Conservation (phyloP, 2,888 invertebrate species). For the Cordylochernes scorpioides region DNA sequence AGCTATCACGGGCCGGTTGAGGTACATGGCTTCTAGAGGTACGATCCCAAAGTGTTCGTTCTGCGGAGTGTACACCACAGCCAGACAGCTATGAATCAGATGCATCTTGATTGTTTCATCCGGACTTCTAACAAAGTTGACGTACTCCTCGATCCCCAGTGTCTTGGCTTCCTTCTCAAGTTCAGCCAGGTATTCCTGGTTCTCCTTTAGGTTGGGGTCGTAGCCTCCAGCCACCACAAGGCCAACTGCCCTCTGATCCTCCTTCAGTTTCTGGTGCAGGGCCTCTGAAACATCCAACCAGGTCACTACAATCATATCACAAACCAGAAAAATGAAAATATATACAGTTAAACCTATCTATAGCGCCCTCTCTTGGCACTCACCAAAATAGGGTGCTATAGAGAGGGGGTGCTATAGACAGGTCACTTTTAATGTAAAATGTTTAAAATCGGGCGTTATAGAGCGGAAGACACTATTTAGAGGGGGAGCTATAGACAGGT, state of each 20-base stretch:
- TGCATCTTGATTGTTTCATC: constrained; percentile 55
- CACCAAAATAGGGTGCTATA: too few species aligned
- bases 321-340: too few species aligned
- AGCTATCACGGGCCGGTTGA: constrained; percentile 72
- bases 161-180: constrained; percentile 36
- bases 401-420: too few species aligned
- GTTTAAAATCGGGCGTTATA: too few species aligned
- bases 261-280: constrained; percentile 12
- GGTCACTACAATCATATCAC: background rate
- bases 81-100: constrained; percentile 43
- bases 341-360: too few species aligned
- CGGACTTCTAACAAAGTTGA: constrained; percentile 62
- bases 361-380: too few species aligned
- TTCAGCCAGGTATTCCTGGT: constrained; percentile 54
- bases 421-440: too few species aligned
- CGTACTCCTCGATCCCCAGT: constrained; percentile 36
- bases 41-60: constrained; percentile 99
- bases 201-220: constrained; percentile 60
- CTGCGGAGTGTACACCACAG: constrained; percentile 75
- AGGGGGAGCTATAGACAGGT: too few species aligned
- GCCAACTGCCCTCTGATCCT: constrained; percentile 27
- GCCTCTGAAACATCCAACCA: constrained; percentile 14
- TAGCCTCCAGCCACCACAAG: constrained; percentile 88
- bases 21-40: constrained; percentile 92
- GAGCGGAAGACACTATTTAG: too few species aligned